Percentiles rank a stretch among this genome's conserved stretches.
These are phyloP conservation scores for Didymodactylos carnosus DNA, from an alignment of 2,888 invertebrate genomes.

Conservation along the genomic window DNA sequence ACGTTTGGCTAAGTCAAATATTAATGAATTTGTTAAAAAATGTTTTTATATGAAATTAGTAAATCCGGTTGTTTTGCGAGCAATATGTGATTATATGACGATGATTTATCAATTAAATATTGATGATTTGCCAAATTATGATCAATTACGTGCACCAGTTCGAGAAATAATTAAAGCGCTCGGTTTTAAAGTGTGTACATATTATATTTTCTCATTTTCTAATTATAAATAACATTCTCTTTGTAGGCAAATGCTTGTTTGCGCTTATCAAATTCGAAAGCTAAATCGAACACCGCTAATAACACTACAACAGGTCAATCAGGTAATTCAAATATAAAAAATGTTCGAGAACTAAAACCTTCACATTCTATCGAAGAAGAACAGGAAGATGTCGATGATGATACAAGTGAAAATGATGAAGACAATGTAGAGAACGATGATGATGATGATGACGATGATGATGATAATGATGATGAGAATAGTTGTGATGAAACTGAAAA, in stretches of 20 bases:
- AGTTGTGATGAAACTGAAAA: background rate
- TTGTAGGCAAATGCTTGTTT: background rate
- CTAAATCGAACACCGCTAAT: background rate
- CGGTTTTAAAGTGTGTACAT: background rate
- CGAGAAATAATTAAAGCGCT: background rate
- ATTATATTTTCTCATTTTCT: background rate
- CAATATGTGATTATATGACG: background rate
- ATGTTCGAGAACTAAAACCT: background rate
- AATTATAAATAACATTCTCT: background rate
- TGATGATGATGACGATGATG: background rate
- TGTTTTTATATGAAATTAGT: background rate
- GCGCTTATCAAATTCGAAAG: background rate
- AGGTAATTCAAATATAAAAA: background rate
- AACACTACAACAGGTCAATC: background rate
- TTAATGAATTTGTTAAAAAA: background rate
- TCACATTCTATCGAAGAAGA: background rate
- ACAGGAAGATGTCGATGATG: background rate
- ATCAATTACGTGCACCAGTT: background rate
- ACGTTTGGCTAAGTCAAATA: background rate
- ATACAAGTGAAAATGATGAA: background rate
- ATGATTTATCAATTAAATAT: background rate
- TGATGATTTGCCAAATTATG: background rate
- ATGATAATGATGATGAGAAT: background rate
- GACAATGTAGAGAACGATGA: background rate
- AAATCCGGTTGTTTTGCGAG: background rate